Base-by-base conservation (phyloP, 53 echinoderm and acorn worm species). In the Zoroaster sp. region DNA sequence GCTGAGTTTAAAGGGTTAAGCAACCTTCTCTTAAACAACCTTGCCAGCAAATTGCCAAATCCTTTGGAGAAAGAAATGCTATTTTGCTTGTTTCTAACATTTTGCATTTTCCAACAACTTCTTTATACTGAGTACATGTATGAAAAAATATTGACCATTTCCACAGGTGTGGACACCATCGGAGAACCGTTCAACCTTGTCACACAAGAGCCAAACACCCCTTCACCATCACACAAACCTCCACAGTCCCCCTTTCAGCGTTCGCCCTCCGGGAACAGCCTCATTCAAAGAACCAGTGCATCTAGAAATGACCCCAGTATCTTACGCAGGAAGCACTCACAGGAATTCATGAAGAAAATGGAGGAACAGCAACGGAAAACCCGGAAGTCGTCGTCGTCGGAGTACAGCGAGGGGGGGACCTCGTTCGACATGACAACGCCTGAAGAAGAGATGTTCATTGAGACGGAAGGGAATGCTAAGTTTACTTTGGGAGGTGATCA, bases 181-280 rank as follows among this genome's bases (percentile, higher is more conserved):
- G 99, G 99, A 8, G 85, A 95, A 30, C 94, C 99, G 6, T 94
- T 94, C 73, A 96, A 87, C 65, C 92, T 99, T 1, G 47, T 93
- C 52, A 80, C 40, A 28, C 72, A 89, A 33, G 81, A 89, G 37
- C 73, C 80, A 33, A 89, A 89, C 34, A 73, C 82, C 15, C 55
- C 81, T 1, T 73, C 59, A 5, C 53, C 81, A 18, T 42, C 53
- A 1, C 47, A 65, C 20, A 37, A 59, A 17, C 75, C 74, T 37
- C 66, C 81, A 5, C 49, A 38, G 11, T 72, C 72, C 30, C 72
- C 91, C 40, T 69, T 77, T 40, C 47, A 87, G 17, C 87, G 72
- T n/a, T 10, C 74, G 13, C 44, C 69, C 9, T 75, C 75, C 3
- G 90, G 90, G 72, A 80, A 39, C 42, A 70, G 40, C 52, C 43